Evolutionary conservation across 2,113 vertebrate species (phyloP).

Genomic region (Saimiri boliviensis): DNA sequence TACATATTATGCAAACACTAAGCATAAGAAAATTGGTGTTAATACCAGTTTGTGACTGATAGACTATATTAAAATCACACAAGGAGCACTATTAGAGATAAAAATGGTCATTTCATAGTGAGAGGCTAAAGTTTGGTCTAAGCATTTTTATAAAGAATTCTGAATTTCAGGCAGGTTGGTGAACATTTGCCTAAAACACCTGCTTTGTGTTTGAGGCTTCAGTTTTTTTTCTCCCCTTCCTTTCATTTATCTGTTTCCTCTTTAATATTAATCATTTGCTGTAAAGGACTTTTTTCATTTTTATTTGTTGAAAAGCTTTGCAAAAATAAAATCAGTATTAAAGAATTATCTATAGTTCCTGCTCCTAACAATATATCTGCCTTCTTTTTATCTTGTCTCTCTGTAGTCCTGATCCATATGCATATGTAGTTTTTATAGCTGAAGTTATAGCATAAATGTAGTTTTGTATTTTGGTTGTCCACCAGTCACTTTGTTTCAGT

Average conservation of each 20-base stretch:
- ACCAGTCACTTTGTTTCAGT: not conserved
- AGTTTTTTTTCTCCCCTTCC: not conserved
- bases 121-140: constrained; percentile 11
- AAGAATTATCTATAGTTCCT: not conserved
- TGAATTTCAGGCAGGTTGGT: not conserved
- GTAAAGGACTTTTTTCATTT: not conserved
- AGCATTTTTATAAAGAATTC: not conserved
- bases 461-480: not conserved
- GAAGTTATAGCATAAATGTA: not conserved
- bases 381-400: not conserved
- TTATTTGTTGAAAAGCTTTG: constrained; percentile 34
- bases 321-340: not conserved
- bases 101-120: not conserved
- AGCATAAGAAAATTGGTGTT: not conserved
- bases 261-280: constrained; percentile 14
- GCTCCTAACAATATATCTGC: not conserved
- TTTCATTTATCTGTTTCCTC: not conserved
- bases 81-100: not conserved
- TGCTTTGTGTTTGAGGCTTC: not conserved
- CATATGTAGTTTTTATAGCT: not conserved
- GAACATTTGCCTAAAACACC: not conserved
- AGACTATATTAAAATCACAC: not conserved
- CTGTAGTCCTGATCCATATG: not conserved
- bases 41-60: not conserved
- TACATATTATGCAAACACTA: not conserved